These are phyloP conservation scores for Sandelia bainsii DNA, from an alignment of 2,797 vertebrate genomes.

Conservation along the genomic window DNA sequence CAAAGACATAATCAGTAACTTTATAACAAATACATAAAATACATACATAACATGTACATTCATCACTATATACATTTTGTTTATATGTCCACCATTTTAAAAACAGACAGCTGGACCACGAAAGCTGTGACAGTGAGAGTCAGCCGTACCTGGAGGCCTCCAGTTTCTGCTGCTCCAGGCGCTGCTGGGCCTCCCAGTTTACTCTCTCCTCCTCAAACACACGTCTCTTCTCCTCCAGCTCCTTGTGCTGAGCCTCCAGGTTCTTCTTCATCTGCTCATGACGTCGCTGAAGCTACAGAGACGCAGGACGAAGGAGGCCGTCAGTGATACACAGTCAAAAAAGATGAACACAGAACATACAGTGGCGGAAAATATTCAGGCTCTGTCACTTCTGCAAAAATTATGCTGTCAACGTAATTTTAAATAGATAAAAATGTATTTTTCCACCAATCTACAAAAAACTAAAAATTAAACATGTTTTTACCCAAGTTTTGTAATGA, in stretches of 20 bases:
- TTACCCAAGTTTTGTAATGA: no score
- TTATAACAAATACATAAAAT: no score
- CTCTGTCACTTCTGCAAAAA: no score
- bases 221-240: conserved; percentile 95
- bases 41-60: no score
- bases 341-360: not conserved
- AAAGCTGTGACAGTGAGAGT: not conserved
- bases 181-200: conserved; percentile 95
- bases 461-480: no score
- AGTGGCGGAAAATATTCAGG: no score
- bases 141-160: conserved; percentile 88
- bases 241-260: conserved; percentile 96
- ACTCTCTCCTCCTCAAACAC: conserved; percentile 95
- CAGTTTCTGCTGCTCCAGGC: conserved; percentile 95
- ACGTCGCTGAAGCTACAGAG: conserved; percentile 91
- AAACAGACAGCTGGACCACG: no score
- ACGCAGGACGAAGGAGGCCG: not conserved
- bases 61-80: no score
- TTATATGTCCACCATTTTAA: no score
- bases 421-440: no score
- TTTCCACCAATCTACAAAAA: no score
- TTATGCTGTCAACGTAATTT: no score
- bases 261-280: conserved; percentile 99
- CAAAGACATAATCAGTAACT: not conserved
- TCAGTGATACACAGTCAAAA: not conserved